A percentile compares a stretch with the other conserved stretches of the same genome.
These are phyloP conservation scores for Emydura subglobosa DNA, from an alignment of 2,113 vertebrate genomes.

Conservation along the genomic window DNA sequence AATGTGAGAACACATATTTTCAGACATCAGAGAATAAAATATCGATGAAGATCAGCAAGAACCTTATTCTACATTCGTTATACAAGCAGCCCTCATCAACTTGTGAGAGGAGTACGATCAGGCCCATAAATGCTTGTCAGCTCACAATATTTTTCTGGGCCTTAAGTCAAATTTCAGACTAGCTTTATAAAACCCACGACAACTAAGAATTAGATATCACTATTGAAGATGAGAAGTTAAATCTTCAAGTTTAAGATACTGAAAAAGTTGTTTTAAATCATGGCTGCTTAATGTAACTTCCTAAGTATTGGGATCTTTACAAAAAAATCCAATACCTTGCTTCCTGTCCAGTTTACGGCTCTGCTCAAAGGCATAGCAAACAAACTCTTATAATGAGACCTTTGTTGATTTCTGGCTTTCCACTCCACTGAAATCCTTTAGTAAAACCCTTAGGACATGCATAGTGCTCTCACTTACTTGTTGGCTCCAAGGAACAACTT, in stretches of 20 bases:
- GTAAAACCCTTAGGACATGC: conserved; percentile 29
- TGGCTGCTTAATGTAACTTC: conserved; percentile 3
- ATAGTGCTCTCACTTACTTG: neutral
- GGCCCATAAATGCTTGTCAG: neutral
- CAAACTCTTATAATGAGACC: neutral
- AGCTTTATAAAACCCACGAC: neutral
- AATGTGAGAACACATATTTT: neutral
- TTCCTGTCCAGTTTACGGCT: conserved; percentile 2
- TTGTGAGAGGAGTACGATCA: neutral
- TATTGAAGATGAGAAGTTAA: neutral
- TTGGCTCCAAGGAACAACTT: neutral
- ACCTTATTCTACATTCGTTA: neutral
- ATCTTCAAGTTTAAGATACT: neutral
- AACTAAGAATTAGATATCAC: neutral
- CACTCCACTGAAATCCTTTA: conserved; percentile 22
- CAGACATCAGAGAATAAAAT: neutral
- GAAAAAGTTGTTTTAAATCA: neutral
- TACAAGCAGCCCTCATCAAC: neutral
- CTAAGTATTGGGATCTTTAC: neutral
- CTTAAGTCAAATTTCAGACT: neutral
- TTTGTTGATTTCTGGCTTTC: conserved; percentile 50
- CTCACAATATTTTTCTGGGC: neutral
- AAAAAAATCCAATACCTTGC: neutral
- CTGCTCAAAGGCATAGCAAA: conserved; percentile 33
- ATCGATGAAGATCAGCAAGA: neutral